These are phyloP conservation scores for Heliocidaris tuberculata DNA, from an alignment of 35 echinoderm and acorn worm species.

Conservation along the genomic window DNA sequence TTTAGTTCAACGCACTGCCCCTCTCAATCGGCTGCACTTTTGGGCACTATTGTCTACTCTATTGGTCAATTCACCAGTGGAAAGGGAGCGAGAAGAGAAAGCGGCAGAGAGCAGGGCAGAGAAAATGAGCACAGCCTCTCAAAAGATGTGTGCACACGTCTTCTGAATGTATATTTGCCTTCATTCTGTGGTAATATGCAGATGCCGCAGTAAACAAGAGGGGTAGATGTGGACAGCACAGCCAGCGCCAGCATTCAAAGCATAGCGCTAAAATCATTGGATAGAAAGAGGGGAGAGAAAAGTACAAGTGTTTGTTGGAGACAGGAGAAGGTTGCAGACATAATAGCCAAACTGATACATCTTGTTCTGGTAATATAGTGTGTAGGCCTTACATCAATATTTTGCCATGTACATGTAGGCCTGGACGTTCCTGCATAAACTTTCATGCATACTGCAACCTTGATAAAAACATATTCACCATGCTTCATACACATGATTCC, in stretches of 20 bases:
- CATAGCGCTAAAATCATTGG: neutral
- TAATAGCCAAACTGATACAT: neutral
- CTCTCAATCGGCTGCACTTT: constrained; percentile 24
- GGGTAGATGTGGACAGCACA: neutral
- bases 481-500: too few relatives aligned
- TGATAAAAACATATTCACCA: too few relatives aligned
- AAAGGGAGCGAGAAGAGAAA: neutral
- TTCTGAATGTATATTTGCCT: constrained; percentile 37
- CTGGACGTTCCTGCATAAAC: neutral
- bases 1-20: constrained; percentile 32
- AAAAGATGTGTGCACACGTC: constrained; percentile 41
- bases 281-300: neutral
- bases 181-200: constrained; percentile 37
- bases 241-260: neutral
- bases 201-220: constrained; percentile 20
- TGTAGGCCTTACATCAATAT: neutral
- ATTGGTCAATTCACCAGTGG: constrained; percentile 19
- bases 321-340: neutral
- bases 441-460: too few relatives aligned
- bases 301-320: neutral
- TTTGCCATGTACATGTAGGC: neutral
- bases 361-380: neutral
- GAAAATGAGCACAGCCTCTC: neutral
- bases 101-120: neutral
- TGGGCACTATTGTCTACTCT: constrained; percentile 1